Percentiles rank a stretch among this genome's conserved stretches.
Evolutionary conservation across 2,113 vertebrate genomes (phyloP).

Genomic region (Calypte anna): DNA sequence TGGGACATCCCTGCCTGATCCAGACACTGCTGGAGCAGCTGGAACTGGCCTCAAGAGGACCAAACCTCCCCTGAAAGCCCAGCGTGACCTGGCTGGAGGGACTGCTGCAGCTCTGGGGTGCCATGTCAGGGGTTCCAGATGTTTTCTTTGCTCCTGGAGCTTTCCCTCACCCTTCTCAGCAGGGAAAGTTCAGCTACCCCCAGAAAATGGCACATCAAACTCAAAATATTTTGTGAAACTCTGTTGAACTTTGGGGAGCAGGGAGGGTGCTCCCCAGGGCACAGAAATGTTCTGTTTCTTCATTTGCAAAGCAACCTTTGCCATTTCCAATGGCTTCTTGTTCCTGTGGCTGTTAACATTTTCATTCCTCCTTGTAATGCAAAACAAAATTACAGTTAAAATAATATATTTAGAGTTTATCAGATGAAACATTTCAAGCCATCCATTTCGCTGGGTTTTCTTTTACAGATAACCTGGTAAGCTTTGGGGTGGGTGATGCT

Average conservation of each 20-base stretch:
- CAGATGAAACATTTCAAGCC: slow-evolving; percentile 18
- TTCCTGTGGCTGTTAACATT: neutral
- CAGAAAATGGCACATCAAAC: neutral
- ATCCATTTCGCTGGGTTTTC: neutral
- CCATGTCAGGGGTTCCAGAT: neutral
- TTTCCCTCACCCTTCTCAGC: neutral
- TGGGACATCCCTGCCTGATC: neutral
- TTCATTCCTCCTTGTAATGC: neutral
- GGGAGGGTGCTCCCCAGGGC: neutral
- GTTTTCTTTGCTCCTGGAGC: neutral
- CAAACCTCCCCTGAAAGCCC: neutral
- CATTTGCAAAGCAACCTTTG: neutral
- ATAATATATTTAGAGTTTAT: slow-evolving; percentile 38
- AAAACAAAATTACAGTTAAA: neutral
- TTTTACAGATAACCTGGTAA: slow-evolving; percentile 44
- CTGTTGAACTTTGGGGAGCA: neutral
- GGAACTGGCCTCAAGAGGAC: accelerated
- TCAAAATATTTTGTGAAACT: neutral
- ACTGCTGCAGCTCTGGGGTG: accelerated
- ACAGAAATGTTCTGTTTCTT: neutral
- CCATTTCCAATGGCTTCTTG: neutral
- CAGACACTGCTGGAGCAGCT: accelerated
- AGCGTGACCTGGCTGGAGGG: neutral
- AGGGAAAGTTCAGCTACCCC: neutral
- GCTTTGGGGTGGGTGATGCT: neutral